A percentile compares a stretch with the other conserved stretches of the same genome.
phyloP scores from a whole-genome alignment of 23 tunicate species.

The Ascidia mentula region DNA sequence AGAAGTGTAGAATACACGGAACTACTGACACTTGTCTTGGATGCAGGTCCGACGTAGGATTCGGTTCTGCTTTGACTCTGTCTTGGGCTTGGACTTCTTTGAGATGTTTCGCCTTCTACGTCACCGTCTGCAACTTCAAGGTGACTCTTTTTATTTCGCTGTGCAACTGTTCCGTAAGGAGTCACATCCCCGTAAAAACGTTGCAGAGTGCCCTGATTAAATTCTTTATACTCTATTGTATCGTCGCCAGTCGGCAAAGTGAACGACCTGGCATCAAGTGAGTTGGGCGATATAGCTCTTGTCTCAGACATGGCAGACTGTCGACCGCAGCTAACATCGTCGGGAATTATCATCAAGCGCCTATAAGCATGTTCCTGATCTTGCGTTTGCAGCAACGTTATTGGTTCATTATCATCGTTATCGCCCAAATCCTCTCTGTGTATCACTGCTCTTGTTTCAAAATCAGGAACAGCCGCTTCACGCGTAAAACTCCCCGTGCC shows the following conservation, averaged over 20 bases:
- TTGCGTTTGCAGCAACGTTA: slow-evolving; percentile 49
- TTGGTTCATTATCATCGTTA: not conserved
- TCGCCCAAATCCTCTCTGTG: not conserved
- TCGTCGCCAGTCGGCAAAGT: slow-evolving; percentile 20
- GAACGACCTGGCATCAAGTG: slow-evolving; percentile 23
- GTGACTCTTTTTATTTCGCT: not conserved
- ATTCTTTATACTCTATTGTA: slow-evolving; percentile 38
- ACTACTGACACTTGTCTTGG: slow-evolving; percentile 10
- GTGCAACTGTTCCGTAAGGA: slow-evolving; percentile 67
- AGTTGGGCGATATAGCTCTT: not conserved
- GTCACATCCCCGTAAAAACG: slow-evolving; percentile 56
- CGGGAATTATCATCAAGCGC: slow-evolving; percentile 31
- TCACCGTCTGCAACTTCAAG: not conserved
- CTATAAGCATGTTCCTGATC: slow-evolving; percentile 34
- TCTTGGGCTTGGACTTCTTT: not conserved
- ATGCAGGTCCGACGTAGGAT: not conserved
- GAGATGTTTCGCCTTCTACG: not conserved
- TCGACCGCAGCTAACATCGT: not conserved
- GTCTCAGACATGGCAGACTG: slow-evolving; percentile 13
- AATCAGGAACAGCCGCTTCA: not conserved
- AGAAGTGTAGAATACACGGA: slow-evolving; percentile 42
- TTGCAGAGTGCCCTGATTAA: slow-evolving; percentile 38
- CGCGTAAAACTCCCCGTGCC: not conserved
- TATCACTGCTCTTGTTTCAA: not conserved
- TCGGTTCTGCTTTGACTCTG: not conserved